Base-by-base conservation (phyloP, 2,113 vertebrate genomes). In the Gnathonemus longibarbis region DNA sequence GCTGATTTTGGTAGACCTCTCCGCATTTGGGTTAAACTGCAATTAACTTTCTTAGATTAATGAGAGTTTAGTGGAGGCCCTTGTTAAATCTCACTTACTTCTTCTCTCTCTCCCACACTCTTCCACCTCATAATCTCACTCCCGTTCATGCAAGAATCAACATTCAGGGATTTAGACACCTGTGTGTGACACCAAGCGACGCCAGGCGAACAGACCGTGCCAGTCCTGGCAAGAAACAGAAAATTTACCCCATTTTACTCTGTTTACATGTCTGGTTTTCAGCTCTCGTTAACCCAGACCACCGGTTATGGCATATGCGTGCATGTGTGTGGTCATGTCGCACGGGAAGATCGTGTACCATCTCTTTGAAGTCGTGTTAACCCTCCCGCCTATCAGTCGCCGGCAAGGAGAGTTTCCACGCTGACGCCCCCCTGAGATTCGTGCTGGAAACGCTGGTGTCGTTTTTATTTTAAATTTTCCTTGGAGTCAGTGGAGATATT, bases 401-500 rank as follows among this genome's bases (percentile, higher is more conserved):
- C 8, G 21, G 62, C 2, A n/a, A 58, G 42, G 21, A 48, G 45
- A 52, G 83, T 77, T 49, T 86, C 88, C n/a, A 53, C 17, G 6
- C 85, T 77, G 52, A 58, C 39, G 39, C 56, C 42, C 80, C 56
- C 80, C 53, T 46, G 80, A 53, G 80, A 83, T 31, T 84, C 42
- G 42, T 48, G 77, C 89, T 62, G 50, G 42, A 62, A 84, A 89
- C 5, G 84, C 31, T 35, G 35, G 1, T 13, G 48, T 74, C 48
- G 19, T 42, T 58, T 89, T 84, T 74, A 87, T 62, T 62, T 62
- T n/a, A 88, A 62, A 62, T 45, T 58, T 58, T 70, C 48, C 83
- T 89, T 88, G 46, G 58, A 84, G 50, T 84, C 77, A 62, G 87
- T 56, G 90, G 50, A 84, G 77, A 88, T 90, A 90, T 90, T 90